Percentiles rank a stretch among this genome's conserved stretches.
Evolutionary conservation across 2,113 vertebrate species (phyloP).

Genomic region (Perca flavescens): DNA sequence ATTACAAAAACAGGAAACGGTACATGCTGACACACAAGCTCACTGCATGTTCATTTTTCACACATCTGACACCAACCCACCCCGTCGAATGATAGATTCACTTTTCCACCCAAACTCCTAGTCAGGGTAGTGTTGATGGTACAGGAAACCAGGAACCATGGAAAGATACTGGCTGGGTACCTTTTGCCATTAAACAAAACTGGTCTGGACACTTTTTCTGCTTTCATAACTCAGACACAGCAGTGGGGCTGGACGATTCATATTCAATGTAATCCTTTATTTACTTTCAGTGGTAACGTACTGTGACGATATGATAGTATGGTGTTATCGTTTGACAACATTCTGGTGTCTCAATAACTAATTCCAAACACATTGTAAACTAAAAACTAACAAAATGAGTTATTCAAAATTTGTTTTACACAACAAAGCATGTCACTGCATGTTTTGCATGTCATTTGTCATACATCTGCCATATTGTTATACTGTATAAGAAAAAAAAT

Average conservation of each 20-base stretch:
- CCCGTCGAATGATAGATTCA: conserved; percentile 26
- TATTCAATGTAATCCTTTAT: background rate
- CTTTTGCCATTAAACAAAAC: background rate
- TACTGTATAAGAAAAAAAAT: background rate
- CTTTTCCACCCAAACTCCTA: background rate
- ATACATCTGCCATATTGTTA: background rate
- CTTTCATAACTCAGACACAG: background rate
- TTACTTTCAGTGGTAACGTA: background rate
- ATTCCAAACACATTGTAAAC: background rate
- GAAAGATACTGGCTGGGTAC: conserved; percentile 14
- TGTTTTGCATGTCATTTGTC: background rate
- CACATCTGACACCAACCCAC: background rate
- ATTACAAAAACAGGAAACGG: conserved; percentile 64
- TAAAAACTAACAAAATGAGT: background rate
- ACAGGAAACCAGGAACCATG: conserved; percentile 7
- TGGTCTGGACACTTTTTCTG: background rate
- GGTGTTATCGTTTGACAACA: background rate
- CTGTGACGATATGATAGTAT: background rate
- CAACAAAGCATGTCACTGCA: background rate
- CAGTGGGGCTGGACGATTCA: background rate
- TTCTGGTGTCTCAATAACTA: background rate
- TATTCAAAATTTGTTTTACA: background rate
- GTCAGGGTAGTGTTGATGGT: background rate
- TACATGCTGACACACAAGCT: background rate
- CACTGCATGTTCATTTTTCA: conserved; percentile 13